Base-by-base conservation (phyloP, 2,888 invertebrate genomes). In the Eurois occulta region DNA sequence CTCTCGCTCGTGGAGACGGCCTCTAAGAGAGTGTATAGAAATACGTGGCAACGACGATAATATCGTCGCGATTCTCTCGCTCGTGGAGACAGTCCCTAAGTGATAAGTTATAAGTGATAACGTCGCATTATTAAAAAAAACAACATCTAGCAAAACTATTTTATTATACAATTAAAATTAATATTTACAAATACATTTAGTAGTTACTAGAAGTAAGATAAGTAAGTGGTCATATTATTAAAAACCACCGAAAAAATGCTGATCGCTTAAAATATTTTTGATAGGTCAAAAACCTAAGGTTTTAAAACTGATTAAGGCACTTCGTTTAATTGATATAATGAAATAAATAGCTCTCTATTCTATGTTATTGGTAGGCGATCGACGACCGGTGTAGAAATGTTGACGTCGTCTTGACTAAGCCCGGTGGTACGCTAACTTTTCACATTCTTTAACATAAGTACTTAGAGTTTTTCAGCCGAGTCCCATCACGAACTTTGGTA, bases 401-500 rank as follows among this genome's bases (percentile, higher is more conserved):
- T 66, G 58, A 64, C 62, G 65, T 72, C 70, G 85, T 89, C 87
- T 87, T 89, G 90, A 88, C 88, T 91, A 80, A 86, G 85, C 83
- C 88, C 90, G 91, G 90, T 92, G 91, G 91, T 92, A 87, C 85
- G 81, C 86, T 86, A 82, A 86, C 85, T 88, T 88, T 88, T 89
- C 87, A 90, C 90, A 89, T 85, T 86, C 71, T 62, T 67, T 66
- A 43, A 64, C 38, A 66, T 67, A n/a, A n/a, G n/a, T n/a, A 41
- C 41, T 41, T 41, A 52, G 11, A 74, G 58, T 46, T 79, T 81
- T 89, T 97, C 97, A 98, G 92, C 98, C 98, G 90, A 98, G 97
- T 83, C 98, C 98, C 97, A 98, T 97, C 88, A 98, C 98, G 94
- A 98, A 98, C 97, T 98, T 98, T 92, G 98, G 98, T 96, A 98